Evolutionary conservation across 2,797 vertebrate genomes (phyloP).

Genomic region (Bovichtus diacanthus): DNA sequence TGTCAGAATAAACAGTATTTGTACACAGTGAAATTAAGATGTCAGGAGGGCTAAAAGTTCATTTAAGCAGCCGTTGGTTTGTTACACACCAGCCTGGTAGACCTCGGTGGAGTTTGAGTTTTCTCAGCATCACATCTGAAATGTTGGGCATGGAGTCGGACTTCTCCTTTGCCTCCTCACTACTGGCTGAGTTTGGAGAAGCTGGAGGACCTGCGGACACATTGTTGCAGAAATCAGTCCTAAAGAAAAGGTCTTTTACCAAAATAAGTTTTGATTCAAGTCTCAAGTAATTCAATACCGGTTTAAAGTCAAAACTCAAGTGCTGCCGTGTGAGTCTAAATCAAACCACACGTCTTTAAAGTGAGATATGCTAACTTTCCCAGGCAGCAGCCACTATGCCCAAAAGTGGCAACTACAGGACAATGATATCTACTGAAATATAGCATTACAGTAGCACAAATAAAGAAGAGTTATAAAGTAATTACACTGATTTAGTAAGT

Average conservation of each 20-base stretch:
- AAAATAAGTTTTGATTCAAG: background rate
- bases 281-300: background rate
- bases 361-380: background rate
- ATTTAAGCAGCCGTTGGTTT: slow-evolving; percentile 7
- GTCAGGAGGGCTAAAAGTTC: background rate
- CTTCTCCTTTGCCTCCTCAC: slow-evolving; percentile 88
- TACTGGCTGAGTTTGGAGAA: slow-evolving; percentile 71
- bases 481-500: background rate
- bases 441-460: background rate
- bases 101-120: slow-evolving; percentile 93
- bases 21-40: background rate
- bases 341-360: background rate
- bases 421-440: background rate
- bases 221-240: slow-evolving; percentile 8
- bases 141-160: slow-evolving; percentile 95
- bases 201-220: slow-evolving; percentile 81
- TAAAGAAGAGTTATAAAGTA: background rate
- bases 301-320: background rate
- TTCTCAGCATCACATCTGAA: slow-evolving; percentile 94
- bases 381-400: background rate
- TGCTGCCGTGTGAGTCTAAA: background rate
- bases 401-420: background rate
- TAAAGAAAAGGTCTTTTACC: background rate
- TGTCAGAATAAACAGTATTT: slow-evolving; percentile 13
- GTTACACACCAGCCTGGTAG: slow-evolving; percentile 91